Evolutionary conservation across 2,797 vertebrate genomes (phyloP).

Genomic region (Siniperca obscura): DNA sequence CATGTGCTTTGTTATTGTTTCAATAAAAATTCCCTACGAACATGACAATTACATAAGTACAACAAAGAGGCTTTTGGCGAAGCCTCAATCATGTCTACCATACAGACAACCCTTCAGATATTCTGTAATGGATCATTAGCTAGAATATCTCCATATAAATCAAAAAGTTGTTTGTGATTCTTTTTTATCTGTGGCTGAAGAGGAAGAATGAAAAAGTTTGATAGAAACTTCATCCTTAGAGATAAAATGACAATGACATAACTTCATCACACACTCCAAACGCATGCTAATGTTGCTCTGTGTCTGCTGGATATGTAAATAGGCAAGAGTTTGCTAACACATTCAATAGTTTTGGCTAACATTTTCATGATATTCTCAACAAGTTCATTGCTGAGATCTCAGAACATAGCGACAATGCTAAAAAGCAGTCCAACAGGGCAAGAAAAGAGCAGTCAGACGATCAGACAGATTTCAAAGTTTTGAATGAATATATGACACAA

Average conservation of each 20-base stretch:
- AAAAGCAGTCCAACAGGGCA: neutral
- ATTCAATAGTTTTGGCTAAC: neutral
- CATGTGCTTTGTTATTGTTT: conserved; percentile 83
- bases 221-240: conserved; percentile 22
- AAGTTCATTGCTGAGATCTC: neutral
- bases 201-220: conserved; percentile 25
- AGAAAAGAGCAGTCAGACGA: no score
- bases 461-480: neutral
- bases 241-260: no score
- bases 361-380: neutral
- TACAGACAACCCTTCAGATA: conserved; percentile 69
- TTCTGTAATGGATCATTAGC: conserved; percentile 67
- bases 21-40: conserved; percentile 81
- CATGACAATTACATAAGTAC: conserved; percentile 80
- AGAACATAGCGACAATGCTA: neutral
- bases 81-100: conserved; percentile 60
- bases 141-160: conserved; percentile 54
- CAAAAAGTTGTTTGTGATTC: conserved; percentile 55
- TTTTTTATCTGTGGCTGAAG: conserved; percentile 49
- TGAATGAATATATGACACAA: neutral
- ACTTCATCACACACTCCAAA: no score
- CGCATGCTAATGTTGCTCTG: neutral
- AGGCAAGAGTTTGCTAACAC: neutral
- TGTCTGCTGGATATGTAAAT: neutral
- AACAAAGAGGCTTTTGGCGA: conserved; percentile 79